Evolutionary conservation across 2,888 invertebrate species (phyloP), one percentile per base, ranked within the genome.

Genomic region (Auanema sp.): DNA sequence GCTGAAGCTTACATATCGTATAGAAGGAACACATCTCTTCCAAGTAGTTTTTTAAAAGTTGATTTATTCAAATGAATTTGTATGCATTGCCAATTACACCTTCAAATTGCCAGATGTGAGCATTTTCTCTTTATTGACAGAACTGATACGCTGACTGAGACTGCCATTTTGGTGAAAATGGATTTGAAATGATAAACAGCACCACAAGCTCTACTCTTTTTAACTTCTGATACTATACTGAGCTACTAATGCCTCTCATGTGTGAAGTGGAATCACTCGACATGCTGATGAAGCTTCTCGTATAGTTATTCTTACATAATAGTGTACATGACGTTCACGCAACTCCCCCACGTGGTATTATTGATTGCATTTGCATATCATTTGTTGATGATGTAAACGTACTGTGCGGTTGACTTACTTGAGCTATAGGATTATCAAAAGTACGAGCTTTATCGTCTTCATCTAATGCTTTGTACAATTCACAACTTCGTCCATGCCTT

Each of bases 341-440:
- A 52, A 18, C 18, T 21, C 6, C 6, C 3, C 4, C 3, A n/a
- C 11, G 52, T 6, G 52, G 5, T 52, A 10, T 52, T 52, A 11
- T 52, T 47, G 33, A 47, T 47, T 18, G 47, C 8, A 6, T 47
- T 16, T 47, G 47, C 3, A 47, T 18, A 18, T 21, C 8, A 47
- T 47, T 52, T 18, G 52, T 51, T 14, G 52, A 52, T 3, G 18
- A 52, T 5, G n/a, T 5, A 6, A 52, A 5, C 3, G n/a, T 52
- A 12, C 3, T 14, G 5, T 16, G 16, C 47, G 11, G 16, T 25
- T 21, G 55, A 21, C 60, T 60, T 18, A 75, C 75, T 70, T 75
- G 75, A 40, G 77, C 77, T 60, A 77, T 77, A 25, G 77, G 77
- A 60, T 77, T 77, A 43, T 76, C 73, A 50, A 59, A 75, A 40